A percentile compares a stretch with the other conserved stretches of the same genome.
phyloP scores from a whole-genome alignment of 1,140 invertebrate genomes.

The Dendrolimus kikuchii region DNA sequence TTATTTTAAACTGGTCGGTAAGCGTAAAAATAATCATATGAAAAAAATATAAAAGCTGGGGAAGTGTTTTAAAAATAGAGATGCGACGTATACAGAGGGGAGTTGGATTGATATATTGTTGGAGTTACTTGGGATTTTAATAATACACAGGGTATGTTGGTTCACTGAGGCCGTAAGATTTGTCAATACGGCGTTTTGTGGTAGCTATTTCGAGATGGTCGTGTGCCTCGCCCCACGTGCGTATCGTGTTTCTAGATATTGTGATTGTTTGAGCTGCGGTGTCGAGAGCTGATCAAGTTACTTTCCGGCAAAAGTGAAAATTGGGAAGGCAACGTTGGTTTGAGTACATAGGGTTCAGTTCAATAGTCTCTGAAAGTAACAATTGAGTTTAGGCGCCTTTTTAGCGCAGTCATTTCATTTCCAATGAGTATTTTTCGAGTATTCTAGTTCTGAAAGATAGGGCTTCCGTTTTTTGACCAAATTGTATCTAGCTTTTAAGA shows the following conservation, averaged over 20 bases:
- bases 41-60: slow-evolving; percentile 68
- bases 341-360: not conserved
- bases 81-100: slow-evolving; percentile 48
- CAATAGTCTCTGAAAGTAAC: no score
- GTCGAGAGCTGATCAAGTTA: slow-evolving; percentile 18
- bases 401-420: no score
- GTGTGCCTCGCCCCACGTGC: slow-evolving; percentile 30
- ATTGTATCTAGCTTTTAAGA: no score
- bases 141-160: slow-evolving; percentile 65
- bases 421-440: no score
- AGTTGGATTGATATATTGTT: slow-evolving; percentile 60
- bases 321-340: not conserved
- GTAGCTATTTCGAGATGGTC: slow-evolving; percentile 58
- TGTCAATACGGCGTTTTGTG: slow-evolving; percentile 65
- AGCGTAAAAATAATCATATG: slow-evolving; percentile 50
- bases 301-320: slow-evolving; percentile 14
- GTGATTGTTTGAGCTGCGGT: slow-evolving; percentile 29
- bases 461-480: no score
- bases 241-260: slow-evolving; percentile 51
- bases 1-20: slow-evolving; percentile 29
- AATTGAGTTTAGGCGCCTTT: no score
- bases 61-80: slow-evolving; percentile 68
- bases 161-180: slow-evolving; percentile 66
- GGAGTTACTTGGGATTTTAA: slow-evolving; percentile 66
- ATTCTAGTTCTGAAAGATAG: no score